Evolutionary conservation across 1,140 invertebrate genomes (phyloP), one percentile per base, ranked within the genome.

Genomic region (Pteromalus puparum): DNA sequence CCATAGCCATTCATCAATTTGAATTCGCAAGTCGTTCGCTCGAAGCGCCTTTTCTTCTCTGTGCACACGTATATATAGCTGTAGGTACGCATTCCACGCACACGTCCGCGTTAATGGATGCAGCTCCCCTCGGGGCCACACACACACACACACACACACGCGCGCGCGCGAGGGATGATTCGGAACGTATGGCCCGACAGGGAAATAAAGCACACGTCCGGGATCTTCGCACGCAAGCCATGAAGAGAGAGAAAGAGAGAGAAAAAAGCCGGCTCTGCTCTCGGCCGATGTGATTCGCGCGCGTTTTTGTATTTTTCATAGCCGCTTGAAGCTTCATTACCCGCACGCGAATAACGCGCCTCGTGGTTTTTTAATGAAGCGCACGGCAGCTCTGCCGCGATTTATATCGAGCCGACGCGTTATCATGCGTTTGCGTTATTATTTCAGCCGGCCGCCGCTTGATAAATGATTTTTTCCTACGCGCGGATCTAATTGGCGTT

Each of bases 131-230:
- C 84, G 79, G 87, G 90, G 89, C 88, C 74, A 84, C 53, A 70
- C 68, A 81, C 78, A 82, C n/a, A n/a, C n/a, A n/a, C n/a, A n/a
- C n/a, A n/a, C n/a, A n/a, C n/a, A n/a, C n/a, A n/a, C n/a, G n/a
- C n/a, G n/a, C n/a, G n/a, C n/a, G n/a, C n/a, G n/a, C 83, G 87
- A 88, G 88, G 87, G 61, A 88, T 91, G 91, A 90, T 90, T 89
- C 28, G 88, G 90, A 92, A 91, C 86, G 88, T 91, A 92, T 87
- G 89, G 88, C 89, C 88, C 91, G 90, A 92, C 90, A 91, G 91
- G 91, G 91, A 92, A 92, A 92, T 92, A 89, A 89, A 88, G 83
- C 88, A 89, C 85, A 88, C 89, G 89, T 91, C 87, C 46, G 5
- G 70, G n/a, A 61, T 82, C 81, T 82, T 75, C 48, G 68, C 70